phyloP scores from a whole-genome alignment of 2,113 vertebrate species.

The Urocolius indicus region DNA sequence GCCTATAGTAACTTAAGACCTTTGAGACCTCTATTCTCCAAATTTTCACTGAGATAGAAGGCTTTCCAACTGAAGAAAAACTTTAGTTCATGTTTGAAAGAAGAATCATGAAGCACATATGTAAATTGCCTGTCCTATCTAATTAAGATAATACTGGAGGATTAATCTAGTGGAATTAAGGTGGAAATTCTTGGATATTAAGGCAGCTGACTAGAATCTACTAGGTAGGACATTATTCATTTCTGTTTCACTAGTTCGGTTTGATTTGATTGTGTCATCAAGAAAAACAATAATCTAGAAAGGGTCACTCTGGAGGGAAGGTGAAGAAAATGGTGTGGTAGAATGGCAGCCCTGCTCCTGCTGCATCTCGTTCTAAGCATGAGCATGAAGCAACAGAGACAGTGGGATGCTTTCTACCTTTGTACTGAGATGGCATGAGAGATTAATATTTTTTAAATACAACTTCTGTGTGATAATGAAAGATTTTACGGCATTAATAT shows the following conservation, averaged over 20 bases:
- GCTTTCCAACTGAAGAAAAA: not conserved
- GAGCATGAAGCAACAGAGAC: not conserved
- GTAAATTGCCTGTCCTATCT: not conserved
- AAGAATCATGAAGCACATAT: not conserved
- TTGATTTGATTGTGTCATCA: not conserved
- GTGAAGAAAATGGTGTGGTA: not conserved
- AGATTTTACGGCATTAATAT: not conserved
- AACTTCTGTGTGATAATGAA: rapidly evolving
- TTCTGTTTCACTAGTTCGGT: not conserved
- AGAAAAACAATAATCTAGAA: not conserved
- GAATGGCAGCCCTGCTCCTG: not conserved
- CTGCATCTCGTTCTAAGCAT: not conserved
- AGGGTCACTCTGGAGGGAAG: not conserved
- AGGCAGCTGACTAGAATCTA: not conserved
- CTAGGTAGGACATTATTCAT: not conserved
- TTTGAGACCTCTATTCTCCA: not conserved
- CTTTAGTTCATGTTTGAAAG: not conserved
- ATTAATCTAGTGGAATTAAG: not conserved
- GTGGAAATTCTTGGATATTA: not conserved
- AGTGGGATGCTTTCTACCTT: not conserved
- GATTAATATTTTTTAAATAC: not conserved
- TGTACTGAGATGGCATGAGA: not conserved
- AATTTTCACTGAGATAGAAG: not conserved
- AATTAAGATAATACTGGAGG: not conserved
- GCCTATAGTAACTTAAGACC: not conserved